Conservation (phyloP, 2,113 vertebrate genomes). For the Balaeniceps rex region DNA sequence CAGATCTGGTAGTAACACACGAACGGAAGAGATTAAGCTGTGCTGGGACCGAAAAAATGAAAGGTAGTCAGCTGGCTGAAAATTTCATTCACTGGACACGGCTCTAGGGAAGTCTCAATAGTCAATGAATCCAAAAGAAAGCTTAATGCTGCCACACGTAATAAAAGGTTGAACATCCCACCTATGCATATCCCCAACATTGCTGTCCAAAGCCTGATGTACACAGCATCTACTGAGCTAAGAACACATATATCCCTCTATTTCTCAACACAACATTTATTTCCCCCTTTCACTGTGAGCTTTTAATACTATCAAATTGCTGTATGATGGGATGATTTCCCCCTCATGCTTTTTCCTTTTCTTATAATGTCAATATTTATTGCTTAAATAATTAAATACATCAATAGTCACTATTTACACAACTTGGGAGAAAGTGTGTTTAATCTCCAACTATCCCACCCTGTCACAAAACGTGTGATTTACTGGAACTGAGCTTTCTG, state of each 20-base stretch:
- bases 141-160: background rate
- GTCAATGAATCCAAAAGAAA: background rate
- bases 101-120: background rate
- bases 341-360: background rate
- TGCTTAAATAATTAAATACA: background rate
- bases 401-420: background rate
- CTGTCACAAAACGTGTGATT: background rate
- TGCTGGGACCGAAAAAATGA: background rate
- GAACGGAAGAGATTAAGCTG: background rate
- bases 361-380: background rate
- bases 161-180: background rate
- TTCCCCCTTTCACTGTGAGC: background rate
- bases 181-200: background rate
- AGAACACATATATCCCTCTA: background rate
- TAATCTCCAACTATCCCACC: background rate
- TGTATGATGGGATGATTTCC: background rate
- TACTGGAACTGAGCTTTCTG: background rate
- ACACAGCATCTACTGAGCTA: background rate
- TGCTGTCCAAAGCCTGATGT: background rate
- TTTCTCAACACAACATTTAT: background rate
- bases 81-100: background rate
- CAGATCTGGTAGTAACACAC: background rate
- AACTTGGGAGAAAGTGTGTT: background rate
- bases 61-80: background rate
- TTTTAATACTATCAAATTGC: background rate